Evolutionary conservation across 2,888 invertebrate species (phyloP), one percentile per base, ranked within the genome.

Genomic region (Coenonympha glycerion): DNA sequence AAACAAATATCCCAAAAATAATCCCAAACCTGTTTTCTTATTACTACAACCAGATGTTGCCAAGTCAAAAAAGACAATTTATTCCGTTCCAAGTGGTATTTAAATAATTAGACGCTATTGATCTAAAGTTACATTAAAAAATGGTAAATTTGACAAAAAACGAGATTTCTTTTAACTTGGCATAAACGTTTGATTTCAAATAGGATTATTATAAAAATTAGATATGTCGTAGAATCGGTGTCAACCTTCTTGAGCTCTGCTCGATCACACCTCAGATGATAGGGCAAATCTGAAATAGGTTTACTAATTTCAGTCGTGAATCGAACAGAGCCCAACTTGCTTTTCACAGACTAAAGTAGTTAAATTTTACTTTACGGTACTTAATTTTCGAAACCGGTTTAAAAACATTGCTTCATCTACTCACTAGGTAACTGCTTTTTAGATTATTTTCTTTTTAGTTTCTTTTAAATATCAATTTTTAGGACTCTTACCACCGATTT

Each of bases 191-290:
- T 63, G 56, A 60, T 69, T 73, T 70, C 66, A 71, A 8, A 73
- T 71, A 76, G 70, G 73, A 73, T 73, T 65, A 70, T 62, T 79
- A 73, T 76, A 76, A 79, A 79, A 82, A 80, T 74, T 76, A 73
- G 85, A 85, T 85, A 84, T 85, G 85, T 85, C 76, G 68, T 80
- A 79, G n/a, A n/a, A n/a, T n/a, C n/a, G n/a, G n/a, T n/a, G n/a
- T n/a, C n/a, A n/a, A n/a, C n/a, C n/a, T n/a, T n/a, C n/a, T n/a
- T n/a, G n/a, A n/a, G n/a, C n/a, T n/a, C n/a, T n/a, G n/a, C n/a
- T n/a, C n/a, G n/a, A n/a, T n/a, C n/a, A n/a, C n/a, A n/a, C n/a
- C n/a, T n/a, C n/a, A n/a, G n/a, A n/a, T n/a, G n/a, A n/a, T n/a
- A n/a, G n/a, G n/a, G n/a, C n/a, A n/a, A n/a, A n/a, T n/a, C n/a